These are phyloP conservation scores for Lithodes maja DNA, from an alignment of 2,888 invertebrate genomes.

Conservation along the genomic window DNA sequence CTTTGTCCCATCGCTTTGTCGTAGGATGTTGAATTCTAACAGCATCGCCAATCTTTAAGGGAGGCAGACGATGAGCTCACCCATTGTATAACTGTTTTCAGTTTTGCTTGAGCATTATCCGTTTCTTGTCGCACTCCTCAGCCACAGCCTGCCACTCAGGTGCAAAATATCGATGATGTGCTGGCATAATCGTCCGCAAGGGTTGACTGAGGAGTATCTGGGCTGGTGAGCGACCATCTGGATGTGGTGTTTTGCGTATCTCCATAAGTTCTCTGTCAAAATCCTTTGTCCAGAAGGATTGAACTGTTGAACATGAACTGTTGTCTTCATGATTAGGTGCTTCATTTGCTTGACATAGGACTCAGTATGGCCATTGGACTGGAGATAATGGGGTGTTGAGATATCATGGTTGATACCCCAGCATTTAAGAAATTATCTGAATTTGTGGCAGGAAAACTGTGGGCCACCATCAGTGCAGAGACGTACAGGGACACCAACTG, in stretches of 20 bases:
- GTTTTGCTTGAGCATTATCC: slow-evolving; percentile 6
- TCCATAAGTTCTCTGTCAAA: slow-evolving; percentile 28
- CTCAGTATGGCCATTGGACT: slow-evolving; percentile 24
- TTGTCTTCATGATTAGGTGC: slow-evolving; percentile 18
- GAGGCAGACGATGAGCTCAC: background rate
- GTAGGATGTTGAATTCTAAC: slow-evolving; percentile 6
- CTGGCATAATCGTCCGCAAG: slow-evolving; percentile 1
- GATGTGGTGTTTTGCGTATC: background rate
- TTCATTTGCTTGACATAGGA: slow-evolving; percentile 6
- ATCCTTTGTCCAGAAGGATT: background rate
- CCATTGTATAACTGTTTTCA: background rate
- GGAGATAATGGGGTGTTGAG: slow-evolving; percentile 8
- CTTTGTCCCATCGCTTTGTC: slow-evolving; percentile 22
- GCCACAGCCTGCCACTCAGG: slow-evolving; percentile 23
- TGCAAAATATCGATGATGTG: slow-evolving; percentile 24
- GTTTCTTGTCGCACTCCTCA: background rate
- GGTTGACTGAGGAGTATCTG: slow-evolving; percentile 5
- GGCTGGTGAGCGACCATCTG: slow-evolving; percentile 31
- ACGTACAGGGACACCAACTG: background rate
- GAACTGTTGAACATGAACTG: background rate
- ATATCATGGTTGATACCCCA: background rate
- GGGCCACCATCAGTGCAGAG: slow-evolving; percentile 8
- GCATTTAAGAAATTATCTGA: background rate
- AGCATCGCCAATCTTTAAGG: background rate
- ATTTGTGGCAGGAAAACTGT: background rate